A percentile compares a stretch with the other conserved stretches of the same genome.
phyloP scores from a whole-genome alignment of 2,888 invertebrate species.

The Seladonia tumulorum region DNA sequence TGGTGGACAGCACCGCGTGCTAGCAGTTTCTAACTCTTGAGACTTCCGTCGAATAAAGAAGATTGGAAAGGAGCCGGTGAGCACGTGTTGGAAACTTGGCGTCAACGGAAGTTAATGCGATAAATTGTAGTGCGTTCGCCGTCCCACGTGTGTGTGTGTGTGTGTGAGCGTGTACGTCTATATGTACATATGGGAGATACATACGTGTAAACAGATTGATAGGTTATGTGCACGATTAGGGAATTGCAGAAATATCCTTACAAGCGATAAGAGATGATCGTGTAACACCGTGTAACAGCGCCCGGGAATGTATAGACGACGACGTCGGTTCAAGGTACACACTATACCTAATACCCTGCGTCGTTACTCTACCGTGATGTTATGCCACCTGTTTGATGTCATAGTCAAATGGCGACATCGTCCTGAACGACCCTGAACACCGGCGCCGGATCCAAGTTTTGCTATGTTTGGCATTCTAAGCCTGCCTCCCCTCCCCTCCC shows the following conservation, averaged over 20 bases:
- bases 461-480: conserved; percentile 1
- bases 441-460: neutral
- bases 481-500: neutral
- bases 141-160: neutral
- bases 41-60: conserved; percentile 12
- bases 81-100: conserved; percentile 10
- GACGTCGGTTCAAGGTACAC: neutral
- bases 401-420: conserved; percentile 16
- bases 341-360: neutral
- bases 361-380: conserved; percentile 10
- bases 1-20: conserved; percentile 14
- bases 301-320: neutral
- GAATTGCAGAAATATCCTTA: neutral
- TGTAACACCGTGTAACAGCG: neutral
- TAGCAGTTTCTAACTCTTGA: conserved; percentile 15
- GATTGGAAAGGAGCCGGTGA: conserved; percentile 10
- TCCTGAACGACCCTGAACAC: conserved; percentile 9
- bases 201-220: neutral
- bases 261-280: neutral
- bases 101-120: conserved; percentile 10
- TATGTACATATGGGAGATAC: neutral
- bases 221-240: neutral
- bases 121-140: neutral
- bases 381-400: conserved; percentile 18
- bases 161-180: neutral